Evolutionary conservation across 2,113 vertebrate genomes (phyloP).

Genomic region (Turdus rufiventris): DNA sequence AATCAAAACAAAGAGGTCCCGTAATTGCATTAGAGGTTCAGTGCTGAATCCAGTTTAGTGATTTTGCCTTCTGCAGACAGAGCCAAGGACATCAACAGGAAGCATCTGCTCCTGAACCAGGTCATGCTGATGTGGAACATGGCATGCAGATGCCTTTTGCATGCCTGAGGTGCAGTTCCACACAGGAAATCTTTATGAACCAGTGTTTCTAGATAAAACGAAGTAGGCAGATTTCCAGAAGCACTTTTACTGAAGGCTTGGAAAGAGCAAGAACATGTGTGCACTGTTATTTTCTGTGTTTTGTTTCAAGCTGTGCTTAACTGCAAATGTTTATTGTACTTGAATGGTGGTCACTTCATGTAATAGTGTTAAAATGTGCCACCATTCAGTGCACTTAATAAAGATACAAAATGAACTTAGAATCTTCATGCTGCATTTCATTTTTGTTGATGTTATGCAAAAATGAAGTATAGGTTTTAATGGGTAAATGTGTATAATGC

Average conservation of each 20-base stretch:
- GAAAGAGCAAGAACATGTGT: not conserved
- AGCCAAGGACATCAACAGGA: slow-evolving; percentile 27
- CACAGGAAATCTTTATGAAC: not conserved
- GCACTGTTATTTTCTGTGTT: not conserved
- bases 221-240: not conserved
- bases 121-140: not conserved
- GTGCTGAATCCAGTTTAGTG: not conserved
- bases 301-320: not conserved
- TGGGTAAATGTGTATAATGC: not conserved
- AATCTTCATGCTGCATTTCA: not conserved
- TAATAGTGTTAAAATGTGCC: not conserved
- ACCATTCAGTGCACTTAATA: not conserved
- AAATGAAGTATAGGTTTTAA: not conserved
- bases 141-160: not conserved
- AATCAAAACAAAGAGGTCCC: slow-evolving; percentile 1
- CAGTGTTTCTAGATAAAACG: slow-evolving; percentile 7
- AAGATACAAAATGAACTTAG: not conserved
- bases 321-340: not conserved
- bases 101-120: not conserved
- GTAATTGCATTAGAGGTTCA: not conserved
- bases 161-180: not conserved
- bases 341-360: not conserved
- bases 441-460: not conserved
- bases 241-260: not conserved
- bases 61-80: not conserved